A percentile compares a stretch with the other conserved stretches of the same genome.
Conservation (phyloP, 2,113 vertebrate genomes). For the Thryonomys swinderianus region DNA sequence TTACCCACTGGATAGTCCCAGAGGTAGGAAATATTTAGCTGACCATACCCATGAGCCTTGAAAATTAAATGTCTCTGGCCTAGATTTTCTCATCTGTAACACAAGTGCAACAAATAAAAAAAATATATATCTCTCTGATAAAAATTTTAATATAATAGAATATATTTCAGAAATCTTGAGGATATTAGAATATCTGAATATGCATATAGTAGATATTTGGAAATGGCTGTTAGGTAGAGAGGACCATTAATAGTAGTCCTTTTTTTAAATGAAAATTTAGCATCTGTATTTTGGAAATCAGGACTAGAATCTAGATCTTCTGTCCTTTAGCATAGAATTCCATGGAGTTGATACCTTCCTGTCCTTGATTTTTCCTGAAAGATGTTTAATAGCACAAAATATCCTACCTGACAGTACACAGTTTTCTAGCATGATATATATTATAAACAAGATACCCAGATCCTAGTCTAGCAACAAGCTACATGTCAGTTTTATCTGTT, state of each 20-base stretch:
- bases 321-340: neutral
- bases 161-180: neutral
- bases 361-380: neutral
- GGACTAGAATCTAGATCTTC: neutral
- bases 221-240: neutral
- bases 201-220: neutral
- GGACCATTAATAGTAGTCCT: neutral
- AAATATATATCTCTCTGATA: neutral
- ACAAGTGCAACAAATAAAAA: neutral
- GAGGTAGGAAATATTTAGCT: neutral
- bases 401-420: neutral
- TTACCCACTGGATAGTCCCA: neutral
- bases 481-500: neutral
- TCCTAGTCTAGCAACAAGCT: neutral
- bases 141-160: neutral
- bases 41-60: neutral
- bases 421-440: neutral
- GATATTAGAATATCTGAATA: conserved; percentile 8
- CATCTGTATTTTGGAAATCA: neutral
- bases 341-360: neutral
- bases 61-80: neutral
- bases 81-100: neutral
- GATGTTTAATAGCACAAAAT: neutral
- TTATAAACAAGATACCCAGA: neutral
- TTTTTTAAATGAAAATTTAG: neutral